A percentile compares a stretch with the other conserved stretches of the same genome.
Evolutionary conservation across 2,888 invertebrate species (phyloP).

Genomic region (Plutella xylostella): DNA sequence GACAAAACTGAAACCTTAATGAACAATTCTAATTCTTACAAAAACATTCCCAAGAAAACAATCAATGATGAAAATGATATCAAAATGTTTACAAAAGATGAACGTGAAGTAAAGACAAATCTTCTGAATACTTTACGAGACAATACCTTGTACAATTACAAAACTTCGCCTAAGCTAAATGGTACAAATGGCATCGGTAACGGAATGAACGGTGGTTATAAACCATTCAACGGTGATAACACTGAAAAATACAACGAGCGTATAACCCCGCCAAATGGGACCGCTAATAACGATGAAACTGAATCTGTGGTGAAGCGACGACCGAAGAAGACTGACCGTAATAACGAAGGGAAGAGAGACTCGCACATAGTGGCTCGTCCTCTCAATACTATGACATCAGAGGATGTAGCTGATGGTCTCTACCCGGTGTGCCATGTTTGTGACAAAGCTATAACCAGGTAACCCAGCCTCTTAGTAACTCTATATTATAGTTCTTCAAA

Average conservation of each 20-base stretch:
- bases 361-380: slow-evolving; percentile 61
- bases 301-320: slow-evolving; percentile 47
- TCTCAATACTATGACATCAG: slow-evolving; percentile 58
- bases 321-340: slow-evolving; percentile 48
- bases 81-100: slow-evolving; percentile 26
- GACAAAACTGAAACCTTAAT: neutral
- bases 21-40: slow-evolving; percentile 19
- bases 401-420: slow-evolving; percentile 65
- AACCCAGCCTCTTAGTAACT: slow-evolving; percentile 26
- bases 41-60: too few relatives aligned
- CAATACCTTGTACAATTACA: slow-evolving; percentile 47
- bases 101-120: slow-evolving; percentile 26
- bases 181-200: slow-evolving; percentile 9
- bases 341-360: slow-evolving; percentile 58
- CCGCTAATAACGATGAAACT: slow-evolving; percentile 26
- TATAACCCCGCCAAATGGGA: neutral
- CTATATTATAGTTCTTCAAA: too few relatives aligned
- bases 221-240: neutral
- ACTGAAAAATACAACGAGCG: neutral
- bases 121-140: slow-evolving; percentile 38
- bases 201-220: neutral
- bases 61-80: slow-evolving; percentile 25
- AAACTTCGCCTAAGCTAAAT: slow-evolving; percentile 25
- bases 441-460: slow-evolving; percentile 81
- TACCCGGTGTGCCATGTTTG: slow-evolving; percentile 81